Evolutionary conservation across 53 echinoderm and acorn worm genomes (phyloP), one percentile per base, ranked within the genome.

Genomic region (Hippasteria phrygiana): DNA sequence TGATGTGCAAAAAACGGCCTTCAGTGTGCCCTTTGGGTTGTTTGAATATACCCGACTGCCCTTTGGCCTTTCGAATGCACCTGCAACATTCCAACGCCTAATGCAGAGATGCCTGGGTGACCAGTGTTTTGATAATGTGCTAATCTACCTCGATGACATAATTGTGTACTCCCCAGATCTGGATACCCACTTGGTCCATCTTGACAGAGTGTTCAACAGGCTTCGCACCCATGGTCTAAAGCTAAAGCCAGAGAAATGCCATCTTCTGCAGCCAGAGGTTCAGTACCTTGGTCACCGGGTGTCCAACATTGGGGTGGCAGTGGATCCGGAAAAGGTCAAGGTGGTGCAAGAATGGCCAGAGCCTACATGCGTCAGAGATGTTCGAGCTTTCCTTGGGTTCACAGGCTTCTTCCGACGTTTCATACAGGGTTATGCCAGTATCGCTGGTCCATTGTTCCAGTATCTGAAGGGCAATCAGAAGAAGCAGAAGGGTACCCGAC

Each of bases 391-490:
- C 75, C 77, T 91, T 7, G 91, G 91, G 14, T 82, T 93, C 31
- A 77, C 88, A 4, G 91, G 93, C 9, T 93, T 87, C 73, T 93
- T 83, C 69, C 35, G 93, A 14, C 62, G 94, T 35, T 91, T 94
- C 46, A 51, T 91, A 3, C 26, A 48, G 43, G 94, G 88, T 8
- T 94, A 88, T 47, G 82, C 94, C 1, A 71, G 62, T 1, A 91
- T 94, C 46, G 91, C 89, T 22, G 76, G 36, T 13, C 94, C 93
- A 3, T 50, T 91, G 36, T 87, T 86, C 18, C 40, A 47, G 1
- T 41, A 75, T 27, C 54, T 78, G 17, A 29, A 28, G 24, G 12
- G 43, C 12, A 27, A 20, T n/a, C 64, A 5, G 1, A 28, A 63
- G 22, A 20, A 10, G 1, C 31, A 63, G 26, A 27, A 27, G 64